A percentile compares a stretch with the other conserved stretches of the same genome.
Conservation (phyloP, 2,888 invertebrate genomes). For the Volucella zonaria region DNA sequence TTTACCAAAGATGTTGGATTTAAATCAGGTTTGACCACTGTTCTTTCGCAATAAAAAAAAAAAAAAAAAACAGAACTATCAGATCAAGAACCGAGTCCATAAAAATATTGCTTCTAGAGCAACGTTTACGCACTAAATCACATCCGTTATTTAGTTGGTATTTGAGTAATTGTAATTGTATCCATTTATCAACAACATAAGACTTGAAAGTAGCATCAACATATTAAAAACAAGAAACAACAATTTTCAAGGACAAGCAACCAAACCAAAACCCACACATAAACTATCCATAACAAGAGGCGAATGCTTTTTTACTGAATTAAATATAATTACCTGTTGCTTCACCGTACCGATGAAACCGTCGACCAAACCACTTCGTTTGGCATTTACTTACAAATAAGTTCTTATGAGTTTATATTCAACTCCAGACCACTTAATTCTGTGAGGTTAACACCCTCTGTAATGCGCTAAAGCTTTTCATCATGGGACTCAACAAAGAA, state of each 20-base stretch:
- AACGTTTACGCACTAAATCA: conserved; percentile 6
- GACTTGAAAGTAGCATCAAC: background rate
- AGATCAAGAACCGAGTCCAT: conserved; percentile 11
- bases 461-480: conserved; percentile 1
- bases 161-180: background rate
- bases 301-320: conserved; percentile 19
- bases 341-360: conserved; percentile 6
- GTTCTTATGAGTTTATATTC: background rate
- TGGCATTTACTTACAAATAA: conserved; percentile 22
- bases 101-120: conserved; percentile 16
- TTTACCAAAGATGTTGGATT: background rate
- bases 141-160: conserved; percentile 1
- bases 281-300: conserved; percentile 36
- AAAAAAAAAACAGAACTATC: no score
- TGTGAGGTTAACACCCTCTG: conserved; percentile 43
- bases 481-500: conserved; percentile 19
- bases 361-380: background rate
- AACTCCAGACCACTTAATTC: background rate
- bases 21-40: conserved; percentile 28
- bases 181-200: conserved; percentile 4
- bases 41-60: conserved; percentile 5
- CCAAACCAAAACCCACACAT: conserved; percentile 49
- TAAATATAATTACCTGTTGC: conserved; percentile 34
- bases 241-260: conserved; percentile 58
- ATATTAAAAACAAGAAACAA: conserved; percentile 5